These are phyloP conservation scores for Tenthredo notha DNA, from an alignment of 2,888 invertebrate genomes.

Conservation along the genomic window DNA sequence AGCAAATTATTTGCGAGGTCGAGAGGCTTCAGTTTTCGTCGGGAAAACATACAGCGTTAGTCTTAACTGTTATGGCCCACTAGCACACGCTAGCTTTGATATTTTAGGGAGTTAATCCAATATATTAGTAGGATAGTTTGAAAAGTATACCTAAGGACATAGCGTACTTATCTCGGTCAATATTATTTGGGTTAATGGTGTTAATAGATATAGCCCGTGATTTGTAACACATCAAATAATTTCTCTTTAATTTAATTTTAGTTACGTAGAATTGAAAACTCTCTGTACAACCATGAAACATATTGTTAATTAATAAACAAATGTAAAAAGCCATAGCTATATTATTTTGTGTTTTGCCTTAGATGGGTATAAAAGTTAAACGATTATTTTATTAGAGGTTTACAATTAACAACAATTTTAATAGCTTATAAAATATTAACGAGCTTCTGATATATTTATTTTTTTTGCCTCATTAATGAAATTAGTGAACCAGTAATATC, in stretches of 20 bases:
- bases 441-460: neutral
- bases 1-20: conserved; percentile 39
- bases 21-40: conserved; percentile 42
- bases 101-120: conserved; percentile 41
- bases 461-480: neutral
- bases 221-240: neutral
- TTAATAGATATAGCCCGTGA: conserved; percentile 8
- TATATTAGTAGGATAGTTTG: conserved; percentile 33
- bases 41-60: conserved; percentile 42
- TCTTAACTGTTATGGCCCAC: neutral
- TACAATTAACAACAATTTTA: conserved; percentile 22
- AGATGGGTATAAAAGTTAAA: neutral
- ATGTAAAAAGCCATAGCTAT: neutral
- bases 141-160: conserved; percentile 13
- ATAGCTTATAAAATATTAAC: conserved; percentile 15
- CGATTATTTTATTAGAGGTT: neutral
- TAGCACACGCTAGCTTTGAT: neutral
- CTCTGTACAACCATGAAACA: neutral
- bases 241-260: neutral
- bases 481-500: too few relatives aligned
- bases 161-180: neutral
- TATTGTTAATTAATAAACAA: neutral
- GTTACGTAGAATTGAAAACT: neutral
- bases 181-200: conserved; percentile 21
- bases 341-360: neutral